Percentiles rank a stretch among this genome's conserved stretches.
These are phyloP conservation scores for Empis livida DNA, from an alignment of 2,888 invertebrate genomes.

Conservation along the genomic window DNA sequence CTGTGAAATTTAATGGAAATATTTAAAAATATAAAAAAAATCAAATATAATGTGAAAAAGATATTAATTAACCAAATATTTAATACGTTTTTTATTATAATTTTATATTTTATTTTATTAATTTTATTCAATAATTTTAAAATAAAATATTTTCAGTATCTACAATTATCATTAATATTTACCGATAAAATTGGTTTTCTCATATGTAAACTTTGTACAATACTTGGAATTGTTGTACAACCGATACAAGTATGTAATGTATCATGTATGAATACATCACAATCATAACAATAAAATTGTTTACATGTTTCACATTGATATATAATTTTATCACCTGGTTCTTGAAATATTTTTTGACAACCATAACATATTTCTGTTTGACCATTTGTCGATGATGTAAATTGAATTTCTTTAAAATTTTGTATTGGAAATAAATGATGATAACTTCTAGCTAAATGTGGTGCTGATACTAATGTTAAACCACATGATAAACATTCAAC, in stretches of 20 bases:
- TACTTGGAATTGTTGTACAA: conserved; percentile 57
- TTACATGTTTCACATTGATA: conserved; percentile 70
- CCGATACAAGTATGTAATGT: conserved; percentile 94
- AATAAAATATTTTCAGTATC: too few species aligned
- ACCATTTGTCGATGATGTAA: conserved; percentile 42
- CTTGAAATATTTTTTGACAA: conserved; percentile 56
- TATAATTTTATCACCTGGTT: conserved; percentile 58
- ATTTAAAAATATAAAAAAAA: too few species aligned
- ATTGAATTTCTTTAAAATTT: conserved; percentile 60
- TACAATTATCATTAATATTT: too few species aligned
- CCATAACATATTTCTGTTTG: conserved; percentile 44
- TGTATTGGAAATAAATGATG: conserved; percentile 94
- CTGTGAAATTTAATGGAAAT: too few species aligned
- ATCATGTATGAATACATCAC: conserved; percentile 88
- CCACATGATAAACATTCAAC: conserved; percentile 94
- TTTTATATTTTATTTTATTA: too few species aligned
- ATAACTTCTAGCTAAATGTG: conserved; percentile 93
- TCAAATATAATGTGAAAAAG: too few species aligned
- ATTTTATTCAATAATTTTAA: too few species aligned
- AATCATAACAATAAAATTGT: conserved; percentile 81
- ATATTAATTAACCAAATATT: too few species aligned
- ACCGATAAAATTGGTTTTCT: too few species aligned
- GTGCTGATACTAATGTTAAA: conserved; percentile 91
- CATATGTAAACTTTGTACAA: conserved; percentile 10
- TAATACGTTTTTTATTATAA: too few species aligned